phyloP scores from a whole-genome alignment of 2,797 vertebrate genomes.

The Hydrolagus colliei region DNA sequence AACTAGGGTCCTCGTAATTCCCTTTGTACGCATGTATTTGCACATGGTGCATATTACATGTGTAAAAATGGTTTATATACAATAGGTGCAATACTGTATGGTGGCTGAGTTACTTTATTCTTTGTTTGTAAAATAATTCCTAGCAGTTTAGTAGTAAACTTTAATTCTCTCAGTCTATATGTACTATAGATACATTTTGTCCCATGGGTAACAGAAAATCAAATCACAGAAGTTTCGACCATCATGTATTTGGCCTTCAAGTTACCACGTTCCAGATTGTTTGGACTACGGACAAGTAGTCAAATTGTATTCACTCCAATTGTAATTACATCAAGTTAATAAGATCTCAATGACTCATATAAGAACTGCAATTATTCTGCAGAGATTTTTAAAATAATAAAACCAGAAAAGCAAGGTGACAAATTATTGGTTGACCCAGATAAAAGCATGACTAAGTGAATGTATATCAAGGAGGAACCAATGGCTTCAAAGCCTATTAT shows the following conservation, averaged over 20 bases:
- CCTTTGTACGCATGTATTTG: too few species aligned
- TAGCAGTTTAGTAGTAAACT: background rate
- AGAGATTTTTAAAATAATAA: background rate
- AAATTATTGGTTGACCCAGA: conserved; percentile 11
- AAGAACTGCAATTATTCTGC: background rate
- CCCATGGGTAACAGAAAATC: background rate
- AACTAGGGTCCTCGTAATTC: too few species aligned
- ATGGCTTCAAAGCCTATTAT: background rate
- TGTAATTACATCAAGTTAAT: background rate
- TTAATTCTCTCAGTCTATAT: background rate
- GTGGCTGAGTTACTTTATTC: background rate
- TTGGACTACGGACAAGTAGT: background rate
- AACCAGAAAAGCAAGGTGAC: background rate
- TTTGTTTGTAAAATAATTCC: background rate
- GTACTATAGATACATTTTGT: background rate
- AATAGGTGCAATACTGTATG: too few species aligned
- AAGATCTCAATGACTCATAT: background rate
- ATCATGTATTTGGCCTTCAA: background rate
- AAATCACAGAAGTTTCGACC: background rate
- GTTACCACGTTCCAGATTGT: background rate
- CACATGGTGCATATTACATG: too few species aligned
- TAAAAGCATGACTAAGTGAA: background rate
- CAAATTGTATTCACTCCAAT: background rate
- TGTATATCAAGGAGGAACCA: background rate
- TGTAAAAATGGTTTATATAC: too few species aligned